phyloP scores from a whole-genome alignment of 2,888 invertebrate species.

The Chirona hameri region DNA sequence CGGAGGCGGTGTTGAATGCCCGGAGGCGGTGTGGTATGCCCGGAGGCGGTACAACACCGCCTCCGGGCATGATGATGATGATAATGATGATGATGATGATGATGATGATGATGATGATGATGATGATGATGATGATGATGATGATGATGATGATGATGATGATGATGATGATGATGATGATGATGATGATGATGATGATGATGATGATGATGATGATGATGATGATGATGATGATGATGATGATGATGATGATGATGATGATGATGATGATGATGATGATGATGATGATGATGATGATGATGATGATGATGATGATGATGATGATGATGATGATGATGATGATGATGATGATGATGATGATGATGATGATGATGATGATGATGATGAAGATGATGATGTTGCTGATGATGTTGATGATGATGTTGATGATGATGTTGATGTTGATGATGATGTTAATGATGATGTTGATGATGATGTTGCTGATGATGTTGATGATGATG shows the following conservation, averaged over 20 bases:
- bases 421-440: too few species aligned
- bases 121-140: constrained; percentile 22
- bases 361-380: constrained; percentile 22
- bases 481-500: too few species aligned
- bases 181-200: constrained; percentile 1
- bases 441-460: too few species aligned
- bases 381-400: too few species aligned
- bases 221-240: constrained; percentile 22
- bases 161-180: too few species aligned
- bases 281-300: constrained; percentile 22
- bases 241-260: constrained; percentile 22
- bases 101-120: constrained; percentile 22
- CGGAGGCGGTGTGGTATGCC: too few species aligned
- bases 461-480: too few species aligned
- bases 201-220: constrained; percentile 22
- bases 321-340: constrained; percentile 22
- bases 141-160: too few species aligned
- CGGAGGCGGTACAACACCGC: too few species aligned
- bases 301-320: constrained; percentile 22
- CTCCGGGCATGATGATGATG: background rate
- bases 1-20: too few species aligned
- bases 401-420: too few species aligned
- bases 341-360: constrained; percentile 22
- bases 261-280: constrained; percentile 22
- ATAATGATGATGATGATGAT: constrained; percentile 22